Evolutionary conservation across 2,888 invertebrate species (phyloP), one percentile per base, ranked within the genome.

Genomic region (Patella ulyssiponensis): DNA sequence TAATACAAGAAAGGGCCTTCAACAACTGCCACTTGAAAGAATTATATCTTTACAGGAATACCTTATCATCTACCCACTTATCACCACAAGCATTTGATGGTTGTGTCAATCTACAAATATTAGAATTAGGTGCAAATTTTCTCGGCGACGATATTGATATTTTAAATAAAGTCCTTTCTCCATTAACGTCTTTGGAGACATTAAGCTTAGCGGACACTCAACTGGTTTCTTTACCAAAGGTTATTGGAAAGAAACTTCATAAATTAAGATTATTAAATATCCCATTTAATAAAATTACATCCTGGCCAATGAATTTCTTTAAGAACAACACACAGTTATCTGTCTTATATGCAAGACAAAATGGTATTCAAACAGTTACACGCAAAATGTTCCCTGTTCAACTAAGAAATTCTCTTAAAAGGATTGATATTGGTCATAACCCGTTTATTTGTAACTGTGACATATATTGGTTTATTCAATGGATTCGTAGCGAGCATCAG

Each of bases 391-490:
- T 64, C 23, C 23, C 64, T 12, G 5, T 23, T 3, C 20, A 64
- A 64, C 20, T 79, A 2, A 44, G 73, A 12, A 64, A 74, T 1
- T 33, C 53, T 17, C 72, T 81, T 7, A 27, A 73, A 69, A 93
- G 92, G 74, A 78, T 95, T 0, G 93, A 92, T 0, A 73, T 95
- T 0, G 92, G 93, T 0, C 92, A 92, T 0, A 95, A 95, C 85
- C 93, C 93, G 14, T 93, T 94, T 27, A 91, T 94, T 0, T 95
- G 95, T 84, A 93, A 93, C 74, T 94, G 94, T 79, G 88, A 92
- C 2, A 88, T 93, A 0, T n/a, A 75, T 4, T 83, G 82, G 83
- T 82, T 83, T 53, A 56, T 56, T 12, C 72, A 80, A 12, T 84
- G 83, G 84, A 33, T 76, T 2, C 27, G 11, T 12, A 33, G 44